Percentiles rank a stretch among this genome's conserved stretches.
These are phyloP conservation scores for Phylloscopus trochiloides DNA, from an alignment of 2,113 vertebrate species.

Conservation along the genomic window DNA sequence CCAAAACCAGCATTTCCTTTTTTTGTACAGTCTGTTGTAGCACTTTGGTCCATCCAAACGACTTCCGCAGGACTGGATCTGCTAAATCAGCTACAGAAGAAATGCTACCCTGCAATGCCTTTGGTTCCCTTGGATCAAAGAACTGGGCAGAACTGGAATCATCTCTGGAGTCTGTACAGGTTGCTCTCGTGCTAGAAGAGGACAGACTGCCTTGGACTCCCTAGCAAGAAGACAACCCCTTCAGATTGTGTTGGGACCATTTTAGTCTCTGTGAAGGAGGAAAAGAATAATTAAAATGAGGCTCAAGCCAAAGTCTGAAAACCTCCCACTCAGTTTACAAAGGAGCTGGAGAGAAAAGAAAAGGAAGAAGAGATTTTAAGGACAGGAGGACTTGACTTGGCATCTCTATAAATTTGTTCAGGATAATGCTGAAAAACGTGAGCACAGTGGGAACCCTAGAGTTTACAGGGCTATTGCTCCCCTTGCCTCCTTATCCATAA, in stretches of 20 bases:
- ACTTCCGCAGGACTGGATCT: background rate
- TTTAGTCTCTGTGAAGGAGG: background rate
- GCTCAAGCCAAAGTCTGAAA: background rate
- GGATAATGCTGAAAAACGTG: fast-evolving
- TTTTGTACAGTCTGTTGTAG: background rate
- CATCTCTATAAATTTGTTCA: background rate
- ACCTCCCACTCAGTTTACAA: background rate
- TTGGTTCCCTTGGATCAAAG: background rate
- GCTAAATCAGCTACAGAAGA: background rate
- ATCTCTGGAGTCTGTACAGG: background rate
- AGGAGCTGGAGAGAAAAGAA: background rate
- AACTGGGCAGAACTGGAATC: background rate
- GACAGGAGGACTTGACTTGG: background rate
- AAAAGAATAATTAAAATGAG: background rate
- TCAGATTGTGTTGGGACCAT: background rate
- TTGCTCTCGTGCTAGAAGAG: background rate
- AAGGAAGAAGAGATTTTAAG: background rate
- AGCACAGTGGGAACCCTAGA: background rate
- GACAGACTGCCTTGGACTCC: background rate
- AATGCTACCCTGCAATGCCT: fast-evolving
- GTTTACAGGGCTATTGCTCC: background rate
- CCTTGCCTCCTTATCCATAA: background rate
- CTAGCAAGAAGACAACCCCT: background rate
- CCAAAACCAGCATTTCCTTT: background rate
- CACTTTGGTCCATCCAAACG: background rate